Conservation (phyloP, 2,797 vertebrate species). For the Manis javanica region DNA sequence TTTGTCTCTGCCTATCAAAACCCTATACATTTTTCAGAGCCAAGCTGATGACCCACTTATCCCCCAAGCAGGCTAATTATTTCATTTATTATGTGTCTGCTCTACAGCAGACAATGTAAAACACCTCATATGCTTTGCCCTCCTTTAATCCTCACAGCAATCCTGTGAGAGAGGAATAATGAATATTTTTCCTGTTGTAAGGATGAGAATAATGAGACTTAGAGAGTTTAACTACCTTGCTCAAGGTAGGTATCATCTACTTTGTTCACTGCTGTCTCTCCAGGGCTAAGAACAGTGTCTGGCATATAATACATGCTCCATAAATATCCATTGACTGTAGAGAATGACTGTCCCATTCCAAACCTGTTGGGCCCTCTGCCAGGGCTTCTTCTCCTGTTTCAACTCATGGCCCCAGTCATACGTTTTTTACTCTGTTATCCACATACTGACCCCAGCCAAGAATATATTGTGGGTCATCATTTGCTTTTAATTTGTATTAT, state of each 20-base stretch:
- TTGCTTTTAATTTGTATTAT: background rate
- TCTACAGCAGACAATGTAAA: conserved; percentile 50
- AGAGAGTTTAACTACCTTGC: conserved; percentile 37
- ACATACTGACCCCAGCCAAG: background rate
- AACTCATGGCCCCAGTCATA: background rate
- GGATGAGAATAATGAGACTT: background rate
- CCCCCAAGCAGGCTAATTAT: conserved; percentile 65
- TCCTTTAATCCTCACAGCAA: conserved; percentile 30
- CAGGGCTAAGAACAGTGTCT: background rate
- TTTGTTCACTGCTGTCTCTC: background rate
- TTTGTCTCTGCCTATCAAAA: conserved; percentile 72
- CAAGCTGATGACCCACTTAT: conserved; percentile 71
- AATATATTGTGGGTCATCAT: background rate
- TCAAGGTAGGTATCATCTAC: background rate
- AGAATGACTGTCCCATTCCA: background rate
- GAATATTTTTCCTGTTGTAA: conserved; percentile 24
- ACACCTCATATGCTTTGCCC: conserved; percentile 48
- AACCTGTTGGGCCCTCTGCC: background rate
- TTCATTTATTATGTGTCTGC: conserved; percentile 70
- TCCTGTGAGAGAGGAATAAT: conserved; percentile 23
- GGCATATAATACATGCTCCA: background rate
- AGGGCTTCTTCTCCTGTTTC: background rate
- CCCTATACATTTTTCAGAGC: conserved; percentile 64
- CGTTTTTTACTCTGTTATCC: background rate
- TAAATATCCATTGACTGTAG: background rate